These are phyloP conservation scores for Ciconia nigra DNA, from an alignment of 2,797 vertebrate genomes.

Conservation along the genomic window DNA sequence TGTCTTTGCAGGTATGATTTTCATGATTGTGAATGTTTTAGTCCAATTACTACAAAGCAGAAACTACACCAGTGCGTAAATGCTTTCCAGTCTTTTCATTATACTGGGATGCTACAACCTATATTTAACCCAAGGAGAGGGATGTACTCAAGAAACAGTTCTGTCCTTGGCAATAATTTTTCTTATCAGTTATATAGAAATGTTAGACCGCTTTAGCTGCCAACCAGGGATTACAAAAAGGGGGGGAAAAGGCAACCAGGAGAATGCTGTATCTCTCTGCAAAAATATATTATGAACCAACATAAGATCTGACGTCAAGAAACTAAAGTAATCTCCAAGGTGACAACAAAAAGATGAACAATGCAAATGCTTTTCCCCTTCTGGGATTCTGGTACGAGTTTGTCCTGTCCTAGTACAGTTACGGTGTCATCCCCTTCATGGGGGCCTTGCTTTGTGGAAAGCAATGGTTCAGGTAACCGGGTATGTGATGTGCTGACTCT, in stretches of 20 bases:
- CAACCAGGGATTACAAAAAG: background rate
- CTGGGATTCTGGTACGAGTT: background rate
- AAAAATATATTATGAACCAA: background rate
- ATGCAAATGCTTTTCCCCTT: background rate
- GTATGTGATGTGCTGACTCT: background rate
- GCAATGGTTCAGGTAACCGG: background rate
- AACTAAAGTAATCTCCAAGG: slow-evolving; percentile 4
- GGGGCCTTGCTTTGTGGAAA: background rate
- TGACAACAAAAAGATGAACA: background rate
- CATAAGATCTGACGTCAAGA: background rate
- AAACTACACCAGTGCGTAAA: background rate
- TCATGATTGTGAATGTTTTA: slow-evolving; percentile 15
- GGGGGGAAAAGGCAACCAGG: background rate
- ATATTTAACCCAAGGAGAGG: slow-evolving; percentile 43
- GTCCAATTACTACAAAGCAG: slow-evolving; percentile 2
- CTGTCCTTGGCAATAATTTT: slow-evolving; percentile 31
- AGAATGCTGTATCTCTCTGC: background rate
- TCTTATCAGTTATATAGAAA: slow-evolving; percentile 13
- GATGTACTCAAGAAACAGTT: slow-evolving; percentile 48
- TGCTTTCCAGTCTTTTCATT: slow-evolving; percentile 35
- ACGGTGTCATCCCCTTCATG: background rate
- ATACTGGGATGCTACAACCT: slow-evolving; percentile 23
- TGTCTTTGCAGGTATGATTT: slow-evolving; percentile 21
- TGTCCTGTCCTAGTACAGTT: background rate
- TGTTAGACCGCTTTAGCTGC: background rate